A percentile compares a stretch with the other conserved stretches of the same genome.
Evolutionary conservation across 1,140 invertebrate genomes (phyloP).

Genomic region (Kradibia gibbosae): DNA sequence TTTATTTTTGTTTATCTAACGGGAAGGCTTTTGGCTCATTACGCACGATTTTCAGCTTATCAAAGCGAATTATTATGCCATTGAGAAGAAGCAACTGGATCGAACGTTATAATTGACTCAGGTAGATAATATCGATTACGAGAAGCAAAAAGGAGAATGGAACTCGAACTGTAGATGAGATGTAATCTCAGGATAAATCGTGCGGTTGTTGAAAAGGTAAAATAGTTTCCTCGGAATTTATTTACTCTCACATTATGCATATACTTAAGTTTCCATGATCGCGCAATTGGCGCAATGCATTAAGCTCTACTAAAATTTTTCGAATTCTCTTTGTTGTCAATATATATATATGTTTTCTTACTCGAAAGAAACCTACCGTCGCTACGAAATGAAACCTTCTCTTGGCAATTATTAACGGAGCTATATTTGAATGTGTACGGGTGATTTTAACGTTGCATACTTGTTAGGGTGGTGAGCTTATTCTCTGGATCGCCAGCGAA

Average conservation of each 20-base stretch:
- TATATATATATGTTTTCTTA: conserved; percentile 2
- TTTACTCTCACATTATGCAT: neutral
- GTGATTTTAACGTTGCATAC: neutral
- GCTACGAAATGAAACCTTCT: neutral
- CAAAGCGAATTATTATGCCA: neutral
- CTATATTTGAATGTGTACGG: neutral
- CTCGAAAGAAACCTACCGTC: neutral
- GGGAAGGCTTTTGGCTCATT: neutral
- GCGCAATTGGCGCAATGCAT: neutral
- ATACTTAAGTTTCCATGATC: neutral
- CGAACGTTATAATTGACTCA: neutral
- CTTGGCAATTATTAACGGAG: neutral
- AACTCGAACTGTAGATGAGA: neutral
- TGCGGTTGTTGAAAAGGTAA: neutral
- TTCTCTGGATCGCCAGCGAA: too few species aligned
- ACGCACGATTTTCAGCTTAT: neutral
- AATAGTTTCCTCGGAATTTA: neutral
- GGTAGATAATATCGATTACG: neutral
- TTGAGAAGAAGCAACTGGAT: neutral
- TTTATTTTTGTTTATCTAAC: neutral
- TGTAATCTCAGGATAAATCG: neutral
- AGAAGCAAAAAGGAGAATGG: neutral
- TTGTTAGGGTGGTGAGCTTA: too few species aligned
- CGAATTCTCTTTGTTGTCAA: too few species aligned
- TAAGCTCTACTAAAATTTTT: neutral